phyloP scores from a whole-genome alignment of 2,113 vertebrate genomes.

The Syngnathoides biaculeatus region DNA sequence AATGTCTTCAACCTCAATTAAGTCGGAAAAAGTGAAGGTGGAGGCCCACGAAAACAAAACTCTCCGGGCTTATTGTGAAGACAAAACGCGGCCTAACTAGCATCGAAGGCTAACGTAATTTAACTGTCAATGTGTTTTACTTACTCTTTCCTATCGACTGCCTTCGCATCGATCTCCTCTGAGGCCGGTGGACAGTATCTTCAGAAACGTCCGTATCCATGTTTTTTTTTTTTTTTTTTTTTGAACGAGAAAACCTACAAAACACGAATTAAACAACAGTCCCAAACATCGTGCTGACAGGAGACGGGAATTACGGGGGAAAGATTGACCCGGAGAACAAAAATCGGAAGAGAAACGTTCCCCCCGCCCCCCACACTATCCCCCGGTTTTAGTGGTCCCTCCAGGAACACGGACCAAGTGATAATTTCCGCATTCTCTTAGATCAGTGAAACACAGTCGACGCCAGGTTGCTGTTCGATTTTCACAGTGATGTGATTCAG shows the following conservation, averaged over 20 bases:
- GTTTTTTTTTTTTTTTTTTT: background rate
- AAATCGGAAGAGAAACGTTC: background rate
- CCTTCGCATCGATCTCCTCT: slow-evolving; percentile 35
- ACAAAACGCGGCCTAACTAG: background rate
- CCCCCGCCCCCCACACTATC: too few species aligned
- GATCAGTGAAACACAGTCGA: background rate
- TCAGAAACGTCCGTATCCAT: slow-evolving; percentile 35
- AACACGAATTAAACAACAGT: slow-evolving; percentile 1
- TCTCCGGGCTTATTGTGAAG: background rate
- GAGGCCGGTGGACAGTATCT: fast-evolving
- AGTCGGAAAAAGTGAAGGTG: background rate
- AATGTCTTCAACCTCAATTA: background rate
- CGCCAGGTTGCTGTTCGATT: background rate
- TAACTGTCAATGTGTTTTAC: background rate
- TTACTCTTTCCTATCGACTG: background rate
- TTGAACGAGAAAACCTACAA: background rate
- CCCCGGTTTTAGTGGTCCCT: background rate
- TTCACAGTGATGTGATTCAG: slow-evolving; percentile 1
- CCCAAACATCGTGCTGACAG: slow-evolving; percentile 1
- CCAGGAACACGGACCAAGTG: background rate
- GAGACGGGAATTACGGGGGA: background rate
- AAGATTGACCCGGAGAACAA: background rate
- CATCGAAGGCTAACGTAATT: slow-evolving; percentile 18
- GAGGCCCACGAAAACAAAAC: background rate
- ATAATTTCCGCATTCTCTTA: slow-evolving; percentile 24